Evolutionary conservation across 2,113 vertebrate genomes (phyloP).

Genomic region (Bubo scandiacus): DNA sequence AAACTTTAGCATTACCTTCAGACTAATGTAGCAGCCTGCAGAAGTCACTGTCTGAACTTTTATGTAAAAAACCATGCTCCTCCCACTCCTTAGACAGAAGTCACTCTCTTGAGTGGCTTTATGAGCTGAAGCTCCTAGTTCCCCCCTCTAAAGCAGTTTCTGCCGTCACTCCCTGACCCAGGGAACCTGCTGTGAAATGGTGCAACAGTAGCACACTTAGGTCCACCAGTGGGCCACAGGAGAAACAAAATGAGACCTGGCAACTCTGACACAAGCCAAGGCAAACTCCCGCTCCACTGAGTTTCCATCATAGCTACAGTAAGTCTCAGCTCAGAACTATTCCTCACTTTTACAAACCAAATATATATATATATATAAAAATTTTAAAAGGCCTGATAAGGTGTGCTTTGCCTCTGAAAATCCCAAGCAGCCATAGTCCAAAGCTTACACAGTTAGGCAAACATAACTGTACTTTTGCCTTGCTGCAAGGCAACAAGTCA

Average conservation of each 20-base stretch:
- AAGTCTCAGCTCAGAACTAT: neutral
- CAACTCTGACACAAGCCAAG: neutral
- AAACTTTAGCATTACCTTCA: neutral
- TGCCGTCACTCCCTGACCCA: neutral
- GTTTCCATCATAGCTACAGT: neutral
- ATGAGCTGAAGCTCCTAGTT: neutral
- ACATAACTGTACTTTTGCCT: neutral
- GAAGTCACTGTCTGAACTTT: neutral
- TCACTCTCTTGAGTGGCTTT: neutral
- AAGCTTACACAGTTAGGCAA: neutral
- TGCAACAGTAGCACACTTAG: neutral
- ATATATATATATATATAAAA: too few species aligned
- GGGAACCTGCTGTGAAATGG: neutral
- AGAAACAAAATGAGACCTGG: neutral
- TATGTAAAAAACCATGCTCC: neutral
- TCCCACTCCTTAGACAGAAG: neutral
- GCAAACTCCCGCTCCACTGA: neutral
- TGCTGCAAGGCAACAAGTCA: neutral
- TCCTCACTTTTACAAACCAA: neutral
- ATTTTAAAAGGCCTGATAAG: neutral
- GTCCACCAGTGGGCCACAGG: neutral
- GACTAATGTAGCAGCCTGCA: neutral
- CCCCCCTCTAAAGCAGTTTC: rapidly evolving
- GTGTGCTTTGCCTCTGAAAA: neutral
- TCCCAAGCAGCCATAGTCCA: neutral